phyloP scores from a whole-genome alignment of 2,888 invertebrate species.

The Cephus runcator region DNA sequence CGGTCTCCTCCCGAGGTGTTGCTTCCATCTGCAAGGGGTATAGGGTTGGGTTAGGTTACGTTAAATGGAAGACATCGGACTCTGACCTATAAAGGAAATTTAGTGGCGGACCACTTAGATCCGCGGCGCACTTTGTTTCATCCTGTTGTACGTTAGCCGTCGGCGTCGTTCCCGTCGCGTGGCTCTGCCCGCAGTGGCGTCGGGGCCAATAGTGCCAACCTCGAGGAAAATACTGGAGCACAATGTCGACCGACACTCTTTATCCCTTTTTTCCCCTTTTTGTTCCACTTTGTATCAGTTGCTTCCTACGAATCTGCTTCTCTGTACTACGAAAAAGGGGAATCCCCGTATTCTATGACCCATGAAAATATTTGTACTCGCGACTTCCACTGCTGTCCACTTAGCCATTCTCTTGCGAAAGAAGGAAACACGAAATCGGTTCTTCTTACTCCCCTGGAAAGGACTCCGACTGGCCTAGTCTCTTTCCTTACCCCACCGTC shows the following conservation, averaged over 20 bases:
- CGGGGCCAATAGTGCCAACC: not conserved
- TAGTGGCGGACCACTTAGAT: conserved; percentile 18
- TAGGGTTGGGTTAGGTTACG: conserved; percentile 4
- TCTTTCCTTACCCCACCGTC: not conserved
- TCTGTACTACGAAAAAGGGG: not conserved
- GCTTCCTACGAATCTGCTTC: not conserved
- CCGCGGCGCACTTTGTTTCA: not conserved
- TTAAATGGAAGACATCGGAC: conserved; percentile 17
- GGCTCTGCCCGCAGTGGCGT: not conserved
- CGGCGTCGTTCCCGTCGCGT: not conserved
- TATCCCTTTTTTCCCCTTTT: not conserved
- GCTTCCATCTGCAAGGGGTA: not conserved
- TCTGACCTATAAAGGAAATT: conserved; percentile 23
- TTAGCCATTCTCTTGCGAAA: not conserved
- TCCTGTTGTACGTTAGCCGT: not conserved
- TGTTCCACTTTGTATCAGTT: not conserved
- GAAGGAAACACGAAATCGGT: not conserved
- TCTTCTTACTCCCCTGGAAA: not conserved
- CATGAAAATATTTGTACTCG: not conserved
- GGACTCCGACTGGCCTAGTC: not conserved
- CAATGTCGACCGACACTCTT: not conserved
- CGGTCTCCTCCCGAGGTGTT: not conserved
- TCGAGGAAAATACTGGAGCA: not conserved
- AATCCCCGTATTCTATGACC: not conserved
- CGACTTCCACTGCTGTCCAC: not conserved